Base-by-base conservation (phyloP, 2,797 vertebrate genomes). In the Ceryle rudis region DNA sequence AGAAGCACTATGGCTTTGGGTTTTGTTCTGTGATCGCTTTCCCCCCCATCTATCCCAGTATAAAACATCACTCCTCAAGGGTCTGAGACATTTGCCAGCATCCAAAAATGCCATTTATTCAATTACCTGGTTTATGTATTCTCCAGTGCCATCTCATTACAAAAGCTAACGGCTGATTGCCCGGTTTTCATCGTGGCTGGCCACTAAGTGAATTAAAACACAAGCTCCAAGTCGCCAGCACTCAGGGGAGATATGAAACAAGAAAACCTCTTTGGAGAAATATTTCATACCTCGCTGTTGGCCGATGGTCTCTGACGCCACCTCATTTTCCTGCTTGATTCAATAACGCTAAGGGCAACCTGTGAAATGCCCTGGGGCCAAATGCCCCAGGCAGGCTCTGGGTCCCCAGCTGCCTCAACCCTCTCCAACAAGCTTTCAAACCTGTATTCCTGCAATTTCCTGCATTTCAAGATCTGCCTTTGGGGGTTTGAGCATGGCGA, bases 51-150 rank as follows among this genome's bases (percentile, higher is more conserved):
- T 17, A 11, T 11, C 31, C 23, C 52, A 54, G 70, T 41, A 85
- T 41, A 85, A 94, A 92, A 80, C 7, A 10, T 93, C 69, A 28
- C 54, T 85, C 51, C 74, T 93, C 28, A 25, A 72, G 70, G 41
- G 25, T 61, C 78, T 28, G 47, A 93, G 78, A 86, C 28, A 47
- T 35, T 69, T 8, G 2, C 67, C 8, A 8, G 47, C 81, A 91
- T 77, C 84, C 65, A 85, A 82, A 92, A 73, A 71, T 19, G 60
- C 81, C 74, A 92, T 90, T 93, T 90, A 57, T 61, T 89, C 80
- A 49, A 75, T 84, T 52, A 62, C 39, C 39, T 66, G 22, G 44
- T 86, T 89, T 69, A 54, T 3, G 0, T 52, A 5, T 31, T 85
- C 71, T 84, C 62, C 84, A 87, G 5, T 39, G 70, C 29, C 46